Conservation (phyloP, 37 sponge, comb jelly and placozoan species). For the Halisarca cf. caerulea region DNA sequence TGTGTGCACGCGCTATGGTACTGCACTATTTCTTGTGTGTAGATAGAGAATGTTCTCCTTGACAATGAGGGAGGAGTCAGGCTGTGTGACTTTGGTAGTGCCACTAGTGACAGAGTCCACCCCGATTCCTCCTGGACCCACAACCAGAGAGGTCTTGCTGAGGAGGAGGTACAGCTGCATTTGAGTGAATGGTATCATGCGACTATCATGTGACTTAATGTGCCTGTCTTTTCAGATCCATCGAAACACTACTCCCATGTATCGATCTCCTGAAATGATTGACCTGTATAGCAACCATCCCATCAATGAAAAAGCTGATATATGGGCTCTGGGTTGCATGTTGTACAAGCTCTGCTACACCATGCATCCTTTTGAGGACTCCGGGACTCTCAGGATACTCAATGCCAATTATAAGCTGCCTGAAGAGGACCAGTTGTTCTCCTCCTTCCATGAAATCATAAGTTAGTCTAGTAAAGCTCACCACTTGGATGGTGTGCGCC, state of each 20-base stretch:
- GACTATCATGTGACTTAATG: background rate
- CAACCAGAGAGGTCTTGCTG: conserved; percentile 77
- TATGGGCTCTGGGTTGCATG: conserved; percentile 92
- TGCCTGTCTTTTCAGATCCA: conserved; percentile 63
- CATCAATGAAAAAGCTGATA: conserved; percentile 78
- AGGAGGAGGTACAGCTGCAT: conserved; percentile 81
- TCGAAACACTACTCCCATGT: conserved; percentile 96
- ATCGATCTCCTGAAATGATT: conserved; percentile 96
- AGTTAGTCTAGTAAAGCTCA: conserved; percentile 30
- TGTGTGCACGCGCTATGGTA: background rate
- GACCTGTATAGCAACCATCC: conserved; percentile 91
- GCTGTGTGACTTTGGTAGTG: conserved; percentile 98
- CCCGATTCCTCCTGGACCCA: conserved; percentile 85
- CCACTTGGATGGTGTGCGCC: background rate
- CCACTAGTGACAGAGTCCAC: conserved; percentile 67
- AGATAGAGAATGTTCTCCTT: conserved; percentile 93
- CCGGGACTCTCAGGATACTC: conserved; percentile 76
- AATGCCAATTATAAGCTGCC: conserved; percentile 91
- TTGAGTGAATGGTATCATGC: background rate
- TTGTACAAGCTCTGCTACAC: conserved; percentile 83
- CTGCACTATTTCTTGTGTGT: background rate
- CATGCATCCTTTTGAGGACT: conserved; percentile 88
- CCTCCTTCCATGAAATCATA: conserved; percentile 58
- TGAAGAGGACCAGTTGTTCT: conserved; percentile 33
- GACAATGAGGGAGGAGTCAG: conserved; percentile 63